These are phyloP conservation scores for Coreius guichenoti DNA, from an alignment of 2,797 vertebrate species.

Conservation along the genomic window DNA sequence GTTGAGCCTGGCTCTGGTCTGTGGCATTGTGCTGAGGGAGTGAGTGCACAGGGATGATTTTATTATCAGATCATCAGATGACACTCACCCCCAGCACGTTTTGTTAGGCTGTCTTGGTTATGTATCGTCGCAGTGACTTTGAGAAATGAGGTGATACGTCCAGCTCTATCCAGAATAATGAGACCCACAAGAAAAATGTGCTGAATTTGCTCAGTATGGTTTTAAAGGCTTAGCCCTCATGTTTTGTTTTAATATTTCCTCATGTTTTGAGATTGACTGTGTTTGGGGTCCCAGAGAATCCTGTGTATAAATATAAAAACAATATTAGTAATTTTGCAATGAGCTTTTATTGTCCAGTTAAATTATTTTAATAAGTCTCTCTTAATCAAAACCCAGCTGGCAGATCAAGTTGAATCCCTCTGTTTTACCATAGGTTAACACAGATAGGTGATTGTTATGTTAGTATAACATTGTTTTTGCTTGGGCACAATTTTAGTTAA, in stretches of 20 bases:
- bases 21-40: neutral
- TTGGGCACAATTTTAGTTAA: neutral
- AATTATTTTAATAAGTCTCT: neutral
- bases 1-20: slow-evolving; percentile 8
- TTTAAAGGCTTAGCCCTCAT: slow-evolving; percentile 29
- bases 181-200: slow-evolving; percentile 33
- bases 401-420: neutral
- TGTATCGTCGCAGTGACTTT: slow-evolving; percentile 28
- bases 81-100: slow-evolving; percentile 23
- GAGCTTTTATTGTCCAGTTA: neutral
- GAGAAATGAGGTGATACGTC: slow-evolving; percentile 42
- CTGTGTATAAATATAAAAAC: neutral
- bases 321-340: neutral
- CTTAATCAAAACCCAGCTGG: neutral
- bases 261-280: slow-evolving; percentile 7
- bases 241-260: slow-evolving; percentile 14
- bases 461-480: neutral
- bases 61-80: slow-evolving; percentile 37
- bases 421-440: neutral
- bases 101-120: slow-evolving; percentile 44
- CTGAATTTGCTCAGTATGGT: slow-evolving; percentile 36
- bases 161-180: slow-evolving; percentile 27
- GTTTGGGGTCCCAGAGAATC: neutral
- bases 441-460: neutral
- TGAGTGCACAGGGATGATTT: slow-evolving; percentile 36